Conservation (phyloP, 1,140 invertebrate genomes). For the Potamilus streckersoni region DNA sequence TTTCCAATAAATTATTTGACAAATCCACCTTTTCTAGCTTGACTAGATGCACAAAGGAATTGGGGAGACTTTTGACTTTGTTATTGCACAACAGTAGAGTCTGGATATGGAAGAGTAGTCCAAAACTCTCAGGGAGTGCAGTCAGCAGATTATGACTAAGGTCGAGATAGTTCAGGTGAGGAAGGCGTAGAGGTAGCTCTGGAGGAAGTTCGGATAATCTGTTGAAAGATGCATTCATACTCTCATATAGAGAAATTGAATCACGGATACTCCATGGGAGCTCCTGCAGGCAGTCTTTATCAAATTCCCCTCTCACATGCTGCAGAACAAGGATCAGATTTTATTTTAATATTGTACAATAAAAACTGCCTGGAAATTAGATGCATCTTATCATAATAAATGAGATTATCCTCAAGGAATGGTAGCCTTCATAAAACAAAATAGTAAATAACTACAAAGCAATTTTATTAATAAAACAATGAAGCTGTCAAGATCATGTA, state of each 20-base stretch:
- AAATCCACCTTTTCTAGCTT: constrained; percentile 66
- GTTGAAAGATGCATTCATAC: constrained; percentile 61
- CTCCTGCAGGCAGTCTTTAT: constrained; percentile 53
- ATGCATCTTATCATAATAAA: not conserved
- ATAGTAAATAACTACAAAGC: not conserved
- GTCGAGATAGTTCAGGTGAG: constrained; percentile 63
- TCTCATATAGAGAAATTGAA: constrained; percentile 59
- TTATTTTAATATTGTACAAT: not conserved
- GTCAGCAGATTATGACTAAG: constrained; percentile 63
- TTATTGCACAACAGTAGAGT: constrained; percentile 60
- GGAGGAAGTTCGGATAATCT: constrained; percentile 58
- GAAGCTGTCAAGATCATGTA: not conserved
- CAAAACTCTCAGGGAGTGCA: constrained; percentile 63
- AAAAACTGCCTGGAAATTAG: not conserved
- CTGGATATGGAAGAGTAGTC: constrained; percentile 64
- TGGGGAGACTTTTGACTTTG: constrained; percentile 51
- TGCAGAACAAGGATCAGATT: constrained; percentile 39
- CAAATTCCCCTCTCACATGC: constrained; percentile 56
- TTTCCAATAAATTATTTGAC: constrained; percentile 61
- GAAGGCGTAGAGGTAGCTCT: constrained; percentile 63
- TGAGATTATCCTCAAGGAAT: not conserved
- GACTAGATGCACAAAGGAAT: constrained; percentile 56
- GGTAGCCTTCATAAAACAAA: not conserved
- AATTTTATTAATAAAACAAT: not conserved
- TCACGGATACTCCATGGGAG: constrained; percentile 59